phyloP scores from a whole-genome alignment of 2,113 vertebrate genomes.

The Corythaeola cristata region DNA sequence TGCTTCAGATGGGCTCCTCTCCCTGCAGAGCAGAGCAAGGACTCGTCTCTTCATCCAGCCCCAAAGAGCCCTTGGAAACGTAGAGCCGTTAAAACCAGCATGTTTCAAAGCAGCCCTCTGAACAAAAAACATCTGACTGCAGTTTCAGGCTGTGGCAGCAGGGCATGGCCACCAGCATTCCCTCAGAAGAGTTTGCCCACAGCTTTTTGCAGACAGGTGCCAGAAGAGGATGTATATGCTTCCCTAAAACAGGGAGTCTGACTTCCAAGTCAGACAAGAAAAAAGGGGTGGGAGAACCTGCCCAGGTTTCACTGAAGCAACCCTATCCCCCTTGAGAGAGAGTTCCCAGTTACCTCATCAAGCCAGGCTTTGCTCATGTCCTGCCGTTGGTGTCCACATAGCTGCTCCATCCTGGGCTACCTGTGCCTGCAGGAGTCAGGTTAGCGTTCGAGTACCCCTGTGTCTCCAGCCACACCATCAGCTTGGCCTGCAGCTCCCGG shows the following conservation, averaged over 20 bases:
- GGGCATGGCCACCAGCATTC: not conserved
- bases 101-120: not conserved
- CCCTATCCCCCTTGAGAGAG: not conserved
- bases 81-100: not conserved
- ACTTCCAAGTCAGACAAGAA: not conserved
- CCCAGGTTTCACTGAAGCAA: not conserved
- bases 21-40: not conserved
- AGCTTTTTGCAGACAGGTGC: not conserved
- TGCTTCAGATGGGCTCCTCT: not conserved
- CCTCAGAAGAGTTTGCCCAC: not conserved
- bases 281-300: not conserved
- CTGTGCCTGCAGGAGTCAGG: not conserved
- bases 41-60: not conserved
- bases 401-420: not conserved
- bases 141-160: not conserved
- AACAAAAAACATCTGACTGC: not conserved
- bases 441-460: not conserved
- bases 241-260: not conserved
- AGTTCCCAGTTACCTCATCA: not conserved
- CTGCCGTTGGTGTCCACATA: not conserved
- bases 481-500: not conserved
- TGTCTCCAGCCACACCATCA: not conserved
- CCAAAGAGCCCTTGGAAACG: not conserved
- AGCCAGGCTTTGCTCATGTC: not conserved
- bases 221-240: not conserved